Evolutionary conservation across 2,797 vertebrate species (phyloP).

Genomic region (Lateolabrax maculatus): DNA sequence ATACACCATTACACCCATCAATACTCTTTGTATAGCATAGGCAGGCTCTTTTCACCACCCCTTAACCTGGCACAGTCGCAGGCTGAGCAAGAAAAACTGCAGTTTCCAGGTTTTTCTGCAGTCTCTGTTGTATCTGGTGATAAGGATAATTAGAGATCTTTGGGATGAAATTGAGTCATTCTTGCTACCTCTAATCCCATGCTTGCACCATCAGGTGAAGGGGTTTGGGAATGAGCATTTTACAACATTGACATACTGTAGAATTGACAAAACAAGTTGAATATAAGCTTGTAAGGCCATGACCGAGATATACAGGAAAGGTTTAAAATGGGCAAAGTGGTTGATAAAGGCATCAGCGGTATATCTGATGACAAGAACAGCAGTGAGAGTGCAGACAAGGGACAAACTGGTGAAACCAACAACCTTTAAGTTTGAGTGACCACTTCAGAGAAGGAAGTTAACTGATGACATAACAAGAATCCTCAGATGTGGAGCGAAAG

Average conservation of each 20-base stretch:
- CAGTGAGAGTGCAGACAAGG: neutral
- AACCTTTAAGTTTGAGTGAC: constrained; percentile 43
- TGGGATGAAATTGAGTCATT: constrained; percentile 21
- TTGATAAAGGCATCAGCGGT: constrained; percentile 13
- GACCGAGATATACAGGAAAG: neutral
- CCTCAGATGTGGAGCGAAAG: constrained; percentile 14
- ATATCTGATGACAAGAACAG: constrained; percentile 1
- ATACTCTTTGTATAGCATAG: constrained; percentile 15
- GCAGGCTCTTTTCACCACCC: neutral
- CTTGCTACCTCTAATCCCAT: constrained; percentile 15
- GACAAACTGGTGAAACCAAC: constrained; percentile 33
- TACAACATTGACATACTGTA: constrained; percentile 6
- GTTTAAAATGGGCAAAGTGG: neutral
- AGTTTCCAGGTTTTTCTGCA: neutral
- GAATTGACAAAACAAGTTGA: neutral
- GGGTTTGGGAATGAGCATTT: constrained; percentile 42
- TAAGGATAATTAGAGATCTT: constrained; percentile 32
- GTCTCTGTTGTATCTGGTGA: constrained; percentile 14
- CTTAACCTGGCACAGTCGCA: constrained; percentile 1
- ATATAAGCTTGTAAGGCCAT: neutral
- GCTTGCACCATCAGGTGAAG: constrained; percentile 49
- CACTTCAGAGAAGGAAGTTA: constrained; percentile 48
- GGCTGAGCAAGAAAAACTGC: constrained; percentile 2
- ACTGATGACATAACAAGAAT: constrained; percentile 42
- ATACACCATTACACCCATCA: constrained; percentile 35